A percentile compares a stretch with the other conserved stretches of the same genome.
phyloP scores from a whole-genome alignment of 1,140 invertebrate species.

The Heliconius hewitsoni region DNA sequence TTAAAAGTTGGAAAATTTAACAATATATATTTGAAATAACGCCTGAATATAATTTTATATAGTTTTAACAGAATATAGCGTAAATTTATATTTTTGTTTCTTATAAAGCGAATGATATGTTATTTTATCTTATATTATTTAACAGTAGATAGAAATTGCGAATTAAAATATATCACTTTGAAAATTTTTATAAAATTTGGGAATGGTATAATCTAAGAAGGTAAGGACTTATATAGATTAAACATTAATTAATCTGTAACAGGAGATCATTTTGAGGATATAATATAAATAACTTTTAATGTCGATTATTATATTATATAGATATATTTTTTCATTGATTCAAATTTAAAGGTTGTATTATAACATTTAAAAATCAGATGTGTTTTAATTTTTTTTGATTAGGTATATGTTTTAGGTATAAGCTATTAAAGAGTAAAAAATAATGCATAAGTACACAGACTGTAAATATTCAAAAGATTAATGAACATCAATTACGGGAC shows the following conservation, averaged over 20 bases:
- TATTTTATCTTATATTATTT: conserved; percentile 65
- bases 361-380: not conserved
- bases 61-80: conserved; percentile 39
- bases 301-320: not conserved
- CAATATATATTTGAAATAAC: conserved; percentile 37
- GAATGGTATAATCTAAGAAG: conserved; percentile 26
- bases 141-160: conserved; percentile 39
- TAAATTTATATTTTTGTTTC: conserved; percentile 50
- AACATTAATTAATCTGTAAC: conserved; percentile 20
- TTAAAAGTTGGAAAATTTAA: conserved; percentile 36
- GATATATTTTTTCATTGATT: not conserved
- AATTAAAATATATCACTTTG: conserved; percentile 47
- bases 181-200: conserved; percentile 35
- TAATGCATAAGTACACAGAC: not conserved
- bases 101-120: conserved; percentile 81
- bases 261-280: conserved; percentile 13
- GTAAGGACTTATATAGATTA: conserved; percentile 9
- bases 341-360: not conserved
- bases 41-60: conserved; percentile 48
- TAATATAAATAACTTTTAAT: not conserved
- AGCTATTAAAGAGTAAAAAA: conserved; percentile 9
- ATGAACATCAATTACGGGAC: conserved; percentile 20
- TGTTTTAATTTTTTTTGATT: not conserved
- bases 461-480: conserved; percentile 14
- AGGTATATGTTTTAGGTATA: not conserved